Base-by-base conservation (phyloP, 2,888 invertebrate species). In the Choristoneura rosaceana region DNA sequence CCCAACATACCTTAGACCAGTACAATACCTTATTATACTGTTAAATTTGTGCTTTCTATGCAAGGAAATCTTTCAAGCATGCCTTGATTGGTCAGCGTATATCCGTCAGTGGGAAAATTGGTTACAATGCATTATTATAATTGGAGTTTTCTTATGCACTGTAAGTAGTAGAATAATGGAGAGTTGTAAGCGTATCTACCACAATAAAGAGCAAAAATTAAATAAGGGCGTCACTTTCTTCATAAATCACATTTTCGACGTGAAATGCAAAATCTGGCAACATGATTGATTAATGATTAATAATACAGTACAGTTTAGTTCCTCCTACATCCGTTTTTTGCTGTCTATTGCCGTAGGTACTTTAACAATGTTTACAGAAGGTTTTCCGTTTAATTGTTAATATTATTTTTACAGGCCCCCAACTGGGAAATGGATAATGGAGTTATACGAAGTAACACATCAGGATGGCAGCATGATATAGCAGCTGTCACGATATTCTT, bases 41-140 rank as follows among this genome's bases (percentile, higher is more conserved):
- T 89, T 97, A 14, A 97, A 97, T 80, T 76, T 95, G 15, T 90
- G 96, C 71, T 92, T 97, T 62, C 82, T 96, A 74, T 90, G 90
- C 0, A 98, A 98, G 85, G 98, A 98, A 89, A 87, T 97, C 68
- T 97, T 97, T 82, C 97, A 97, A 92, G 95, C 97, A 75, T 96
- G 96, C 0, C 96, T 98, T 74, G 96, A 96, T 64, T 95, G 97
- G 88, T 94, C 94, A 38, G 95, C 95, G n/a, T 98, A 98, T 80
- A 95, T 97, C 3, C 95, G 95, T 77, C 96, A 97, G 77, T 97
- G 97, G 97, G 98, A 98, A 85, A 98, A 98, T 85, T 97, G 97
- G 96, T 91, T 98, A 63, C 97, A 98, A 84, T 96, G 97, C 95
- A 90, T 96, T 25, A 97, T 98, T 65, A 96, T 97, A 68, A 84